These are phyloP conservation scores for Globodera rostochiensis DNA, from an alignment of 1,140 invertebrate genomes.

Conservation along the genomic window DNA sequence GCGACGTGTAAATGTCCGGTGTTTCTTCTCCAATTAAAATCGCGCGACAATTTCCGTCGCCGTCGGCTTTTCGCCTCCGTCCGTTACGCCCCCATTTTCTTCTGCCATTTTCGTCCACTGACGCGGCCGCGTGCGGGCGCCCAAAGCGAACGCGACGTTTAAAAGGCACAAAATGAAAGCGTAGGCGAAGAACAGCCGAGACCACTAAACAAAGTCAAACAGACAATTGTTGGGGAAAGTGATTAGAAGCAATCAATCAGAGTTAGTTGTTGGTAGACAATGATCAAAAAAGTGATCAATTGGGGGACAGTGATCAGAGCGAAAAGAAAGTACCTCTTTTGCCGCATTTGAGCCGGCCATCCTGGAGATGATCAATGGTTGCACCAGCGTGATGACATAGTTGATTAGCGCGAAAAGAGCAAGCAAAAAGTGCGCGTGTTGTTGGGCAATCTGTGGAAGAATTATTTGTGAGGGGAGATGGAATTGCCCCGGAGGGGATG, in stretches of 20 bases:
- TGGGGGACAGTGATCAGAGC: no score
- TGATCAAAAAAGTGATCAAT: background rate
- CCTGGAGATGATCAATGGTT: constrained; percentile 28
- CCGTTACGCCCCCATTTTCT: background rate
- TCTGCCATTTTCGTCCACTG: background rate
- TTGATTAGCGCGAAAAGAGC: constrained; percentile 23
- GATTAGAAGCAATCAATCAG: background rate
- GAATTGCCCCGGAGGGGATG: no score
- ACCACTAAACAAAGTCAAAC: background rate
- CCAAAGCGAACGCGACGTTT: constrained; percentile 12
- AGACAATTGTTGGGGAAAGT: background rate
- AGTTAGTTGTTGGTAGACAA: background rate
- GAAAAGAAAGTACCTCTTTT: background rate
- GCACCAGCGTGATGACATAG: constrained; percentile 25
- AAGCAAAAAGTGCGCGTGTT: constrained; percentile 25
- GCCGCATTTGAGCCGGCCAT: constrained; percentile 2
- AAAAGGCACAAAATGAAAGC: constrained; percentile 2
- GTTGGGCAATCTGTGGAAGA: constrained; percentile 14
- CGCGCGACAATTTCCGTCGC: no score
- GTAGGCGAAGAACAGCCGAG: constrained; percentile 16
- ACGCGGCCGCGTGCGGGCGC: constrained; percentile 14
- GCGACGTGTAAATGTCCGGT: no score
- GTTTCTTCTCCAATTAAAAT: no score
- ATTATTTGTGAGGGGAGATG: background rate
- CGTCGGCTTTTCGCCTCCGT: background rate